A percentile compares a stretch with the other conserved stretches of the same genome.
Evolutionary conservation across 2,113 vertebrate species (phyloP).

Genomic region (Puntigrus tetrazona): DNA sequence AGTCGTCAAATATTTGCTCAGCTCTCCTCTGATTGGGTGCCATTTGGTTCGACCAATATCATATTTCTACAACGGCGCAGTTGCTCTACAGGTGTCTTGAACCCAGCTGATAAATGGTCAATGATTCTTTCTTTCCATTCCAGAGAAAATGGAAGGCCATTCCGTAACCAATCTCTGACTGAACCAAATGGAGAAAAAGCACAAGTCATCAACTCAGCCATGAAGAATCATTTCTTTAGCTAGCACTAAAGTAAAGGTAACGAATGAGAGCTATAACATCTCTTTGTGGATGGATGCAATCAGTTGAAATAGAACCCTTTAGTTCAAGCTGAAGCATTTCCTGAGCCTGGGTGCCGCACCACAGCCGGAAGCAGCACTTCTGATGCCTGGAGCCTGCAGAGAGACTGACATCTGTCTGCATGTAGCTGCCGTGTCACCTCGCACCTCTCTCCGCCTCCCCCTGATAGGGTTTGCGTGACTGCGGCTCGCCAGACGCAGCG

Average conservation of each 20-base stretch:
- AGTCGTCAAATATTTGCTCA: neutral
- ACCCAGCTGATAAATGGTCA: neutral
- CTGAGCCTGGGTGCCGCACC: neutral
- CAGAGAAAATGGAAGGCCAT: neutral
- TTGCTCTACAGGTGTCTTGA: neutral
- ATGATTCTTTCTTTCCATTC: neutral
- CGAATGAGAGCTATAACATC: neutral
- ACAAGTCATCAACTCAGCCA: neutral
- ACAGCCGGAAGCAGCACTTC: neutral
- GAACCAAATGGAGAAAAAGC: conserved; percentile 5
- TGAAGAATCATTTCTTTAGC: neutral
- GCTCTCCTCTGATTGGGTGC: neutral
- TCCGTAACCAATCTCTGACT: neutral
- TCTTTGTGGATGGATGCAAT: neutral
- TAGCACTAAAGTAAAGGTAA: neutral
- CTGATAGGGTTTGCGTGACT: conserved; percentile 37
- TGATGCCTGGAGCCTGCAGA: conserved; percentile 9
- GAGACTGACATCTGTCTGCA: conserved; percentile 30
- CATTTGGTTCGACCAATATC: neutral
- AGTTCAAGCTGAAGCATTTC: neutral
- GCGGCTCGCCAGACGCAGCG: neutral
- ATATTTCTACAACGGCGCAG: neutral
- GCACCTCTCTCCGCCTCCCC: conserved; percentile 6
- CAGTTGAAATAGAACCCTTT: neutral
- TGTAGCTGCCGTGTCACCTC: conserved; percentile 6